Conservation (phyloP, 2,888 invertebrate genomes). For the Tachina lurida region DNA sequence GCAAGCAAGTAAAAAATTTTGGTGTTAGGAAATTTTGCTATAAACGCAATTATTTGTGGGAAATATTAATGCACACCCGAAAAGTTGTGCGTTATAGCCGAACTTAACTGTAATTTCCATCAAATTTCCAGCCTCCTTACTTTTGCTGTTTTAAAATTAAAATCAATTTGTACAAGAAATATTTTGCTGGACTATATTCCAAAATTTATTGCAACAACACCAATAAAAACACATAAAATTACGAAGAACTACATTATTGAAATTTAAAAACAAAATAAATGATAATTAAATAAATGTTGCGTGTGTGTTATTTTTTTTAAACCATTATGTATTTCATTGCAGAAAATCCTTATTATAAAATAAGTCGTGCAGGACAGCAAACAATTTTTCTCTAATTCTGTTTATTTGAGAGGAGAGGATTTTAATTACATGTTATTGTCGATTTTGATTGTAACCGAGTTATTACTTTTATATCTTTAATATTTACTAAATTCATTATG, state of each 20-base stretch:
- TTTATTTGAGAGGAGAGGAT: conserved; percentile 20
- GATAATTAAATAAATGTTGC: background rate
- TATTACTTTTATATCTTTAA: conserved; percentile 18
- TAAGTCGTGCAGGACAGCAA: background rate
- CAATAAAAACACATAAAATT: background rate
- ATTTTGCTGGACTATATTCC: background rate
- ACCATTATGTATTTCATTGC: background rate
- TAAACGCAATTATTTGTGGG: too few relatives aligned
- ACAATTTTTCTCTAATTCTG: background rate
- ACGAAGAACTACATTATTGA: background rate
- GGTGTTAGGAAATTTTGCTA: too few relatives aligned
- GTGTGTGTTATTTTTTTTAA: background rate
- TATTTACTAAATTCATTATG: background rate
- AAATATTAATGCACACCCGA: too few relatives aligned
- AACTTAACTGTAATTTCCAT: too few relatives aligned
- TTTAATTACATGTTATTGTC: conserved; percentile 11
- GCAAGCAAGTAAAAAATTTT: too few relatives aligned
- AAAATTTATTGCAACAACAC: background rate
- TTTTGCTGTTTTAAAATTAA: too few relatives aligned
- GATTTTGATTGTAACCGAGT: background rate
- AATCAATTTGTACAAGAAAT: too few relatives aligned
- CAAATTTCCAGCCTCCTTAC: too few relatives aligned
- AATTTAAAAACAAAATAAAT: background rate
- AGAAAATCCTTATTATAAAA: background rate
- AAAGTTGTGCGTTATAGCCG: too few relatives aligned